phyloP scores from a whole-genome alignment of 2,797 vertebrate genomes.

The Eulemur mongoz region DNA sequence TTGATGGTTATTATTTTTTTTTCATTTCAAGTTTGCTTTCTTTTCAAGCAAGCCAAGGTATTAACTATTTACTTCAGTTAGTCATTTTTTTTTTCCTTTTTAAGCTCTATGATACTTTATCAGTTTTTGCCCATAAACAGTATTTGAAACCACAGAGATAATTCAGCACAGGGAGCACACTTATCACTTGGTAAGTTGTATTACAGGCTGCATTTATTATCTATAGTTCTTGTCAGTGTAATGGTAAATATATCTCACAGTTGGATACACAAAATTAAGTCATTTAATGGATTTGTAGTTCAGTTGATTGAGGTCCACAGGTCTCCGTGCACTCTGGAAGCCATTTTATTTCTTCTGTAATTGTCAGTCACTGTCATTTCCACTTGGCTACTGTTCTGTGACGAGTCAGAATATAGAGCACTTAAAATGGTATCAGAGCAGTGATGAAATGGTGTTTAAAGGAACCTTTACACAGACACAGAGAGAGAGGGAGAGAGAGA shows the following conservation, averaged over 20 bases:
- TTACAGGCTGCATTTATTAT: slow-evolving; percentile 60
- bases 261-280: slow-evolving; percentile 85
- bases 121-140: not conserved
- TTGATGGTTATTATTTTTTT: not conserved
- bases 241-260: slow-evolving; percentile 78
- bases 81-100: not conserved
- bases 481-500: not conserved
- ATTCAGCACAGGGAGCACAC: not conserved
- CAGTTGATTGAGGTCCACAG: slow-evolving; percentile 82
- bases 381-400: slow-evolving; percentile 77
- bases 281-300: slow-evolving; percentile 85
- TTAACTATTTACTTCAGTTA: not conserved
- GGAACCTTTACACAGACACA: not conserved
- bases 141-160: not conserved
- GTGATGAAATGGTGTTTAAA: not conserved
- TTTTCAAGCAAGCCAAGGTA: not conserved
- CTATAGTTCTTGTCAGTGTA: slow-evolving; percentile 36
- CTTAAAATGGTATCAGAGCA: slow-evolving; percentile 52
- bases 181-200: not conserved
- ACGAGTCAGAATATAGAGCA: slow-evolving; percentile 79
- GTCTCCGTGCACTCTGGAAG: slow-evolving; percentile 77
- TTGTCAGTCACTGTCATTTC: slow-evolving; percentile 86
- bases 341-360: slow-evolving; percentile 80
- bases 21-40: not conserved
- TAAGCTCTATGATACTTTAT: not conserved